These are phyloP conservation scores for Trypoxylon attenuatum DNA, from an alignment of 2,888 invertebrate species.

Conservation along the genomic window DNA sequence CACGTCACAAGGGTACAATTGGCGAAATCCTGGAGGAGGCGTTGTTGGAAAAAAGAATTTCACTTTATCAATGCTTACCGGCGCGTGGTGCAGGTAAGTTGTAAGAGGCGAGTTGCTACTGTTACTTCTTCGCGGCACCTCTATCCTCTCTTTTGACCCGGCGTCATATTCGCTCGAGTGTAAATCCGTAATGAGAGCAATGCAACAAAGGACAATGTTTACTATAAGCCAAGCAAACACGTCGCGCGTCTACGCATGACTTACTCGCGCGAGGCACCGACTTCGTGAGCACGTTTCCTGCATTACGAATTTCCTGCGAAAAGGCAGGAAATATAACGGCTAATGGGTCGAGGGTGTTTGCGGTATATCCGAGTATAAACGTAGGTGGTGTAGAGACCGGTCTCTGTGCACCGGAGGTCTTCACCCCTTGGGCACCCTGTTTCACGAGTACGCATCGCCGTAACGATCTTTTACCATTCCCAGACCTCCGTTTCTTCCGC, in stretches of 20 bases:
- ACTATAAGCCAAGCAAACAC: background rate
- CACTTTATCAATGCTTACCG: too few relatives aligned
- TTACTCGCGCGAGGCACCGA: conserved; percentile 1
- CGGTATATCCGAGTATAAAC: conserved; percentile 44
- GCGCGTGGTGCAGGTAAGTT: too few relatives aligned
- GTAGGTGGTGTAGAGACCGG: conserved; percentile 24
- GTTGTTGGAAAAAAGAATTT: too few relatives aligned
- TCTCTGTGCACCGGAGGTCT: conserved; percentile 23
- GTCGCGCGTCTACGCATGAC: background rate
- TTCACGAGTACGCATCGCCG: too few relatives aligned
- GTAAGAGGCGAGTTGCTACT: too few relatives aligned
- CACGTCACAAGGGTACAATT: too few relatives aligned
- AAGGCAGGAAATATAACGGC: conserved; percentile 42
- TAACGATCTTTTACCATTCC: too few relatives aligned
- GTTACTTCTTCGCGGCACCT: background rate
- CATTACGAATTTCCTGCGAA: conserved; percentile 39
- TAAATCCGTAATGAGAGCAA: conserved; percentile 5
- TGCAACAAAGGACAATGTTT: conserved; percentile 30
- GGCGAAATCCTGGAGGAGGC: too few relatives aligned
- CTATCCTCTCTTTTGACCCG: background rate
- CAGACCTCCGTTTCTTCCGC: too few relatives aligned
- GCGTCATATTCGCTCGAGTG: background rate
- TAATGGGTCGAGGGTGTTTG: conserved; percentile 58
- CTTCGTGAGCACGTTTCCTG: conserved; percentile 15
- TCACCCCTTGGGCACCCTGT: too few relatives aligned